Evolutionary conservation across 2,888 invertebrate species (phyloP).

Genomic region (Liposcelis brunnea): DNA sequence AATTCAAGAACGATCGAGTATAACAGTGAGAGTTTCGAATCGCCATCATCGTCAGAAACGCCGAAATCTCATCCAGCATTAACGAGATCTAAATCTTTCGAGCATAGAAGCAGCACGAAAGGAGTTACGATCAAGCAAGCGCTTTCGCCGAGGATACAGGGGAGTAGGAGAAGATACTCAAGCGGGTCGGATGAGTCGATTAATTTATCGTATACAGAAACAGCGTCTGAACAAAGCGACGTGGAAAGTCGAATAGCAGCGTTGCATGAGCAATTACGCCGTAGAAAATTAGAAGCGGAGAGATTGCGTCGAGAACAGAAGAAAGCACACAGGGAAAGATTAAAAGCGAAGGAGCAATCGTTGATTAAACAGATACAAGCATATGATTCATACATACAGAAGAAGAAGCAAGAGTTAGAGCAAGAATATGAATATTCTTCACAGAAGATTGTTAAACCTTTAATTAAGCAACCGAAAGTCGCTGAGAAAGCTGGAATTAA

Average conservation of each 20-base stretch:
- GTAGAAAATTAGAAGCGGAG: constrained; percentile 29
- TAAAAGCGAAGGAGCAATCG: constrained; percentile 30
- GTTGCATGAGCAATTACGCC: constrained; percentile 30
- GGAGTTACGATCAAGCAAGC: constrained; percentile 18
- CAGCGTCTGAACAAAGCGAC: constrained; percentile 32
- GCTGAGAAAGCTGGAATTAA: constrained; percentile 13
- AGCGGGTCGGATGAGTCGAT: constrained; percentile 23
- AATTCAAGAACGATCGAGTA: neutral
- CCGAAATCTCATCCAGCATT: constrained; percentile 6
- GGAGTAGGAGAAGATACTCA: constrained; percentile 18
- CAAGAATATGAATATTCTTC: constrained; percentile 22
- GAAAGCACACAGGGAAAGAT: constrained; percentile 26
- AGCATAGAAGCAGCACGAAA: constrained; percentile 5
- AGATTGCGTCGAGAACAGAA: constrained; percentile 29
- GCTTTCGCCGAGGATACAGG: constrained; percentile 17
- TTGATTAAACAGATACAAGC: constrained; percentile 32
- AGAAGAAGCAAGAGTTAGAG: constrained; percentile 22
- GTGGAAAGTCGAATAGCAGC: constrained; percentile 30
- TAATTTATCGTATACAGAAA: constrained; percentile 24
- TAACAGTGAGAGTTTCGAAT: constrained; percentile 15
- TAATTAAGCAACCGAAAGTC: constrained; percentile 27
- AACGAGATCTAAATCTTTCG: neutral
- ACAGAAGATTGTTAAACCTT: constrained; percentile 23
- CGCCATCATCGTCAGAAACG: constrained; percentile 13
- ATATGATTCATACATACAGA: constrained; percentile 21